Base-by-base conservation (phyloP, 1,140 invertebrate genomes). In the Drosophila gunungcola region DNA sequence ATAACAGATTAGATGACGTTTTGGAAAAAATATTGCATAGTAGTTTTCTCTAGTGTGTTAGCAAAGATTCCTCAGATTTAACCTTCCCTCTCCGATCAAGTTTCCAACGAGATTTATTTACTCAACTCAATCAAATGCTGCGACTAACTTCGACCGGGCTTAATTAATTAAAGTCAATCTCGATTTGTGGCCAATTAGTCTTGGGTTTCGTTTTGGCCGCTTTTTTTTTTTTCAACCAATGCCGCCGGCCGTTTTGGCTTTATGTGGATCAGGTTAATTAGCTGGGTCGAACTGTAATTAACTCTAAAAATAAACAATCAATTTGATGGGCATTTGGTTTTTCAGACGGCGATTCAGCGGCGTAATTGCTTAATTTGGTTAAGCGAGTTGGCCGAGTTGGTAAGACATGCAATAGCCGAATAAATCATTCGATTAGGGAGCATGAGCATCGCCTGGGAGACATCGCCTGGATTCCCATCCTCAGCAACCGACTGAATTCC, bases 191-290 rank as follows among this genome's bases (percentile, higher is more conserved):
- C 76, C 68, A 83, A 83, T 83, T 73, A 83, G 67, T 76, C 76
- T 78, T 55, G 53, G 75, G 74, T 78, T 78, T 78, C 75, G 67
- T 78, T 78, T 75, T 53, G 41, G 56, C 58, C 54, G 58, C 42
- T 70, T 76, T 56, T 56, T 48, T 56, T 56, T 48, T 55, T 29
- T 29, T 51, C 34, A 11, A 3, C 46, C 72, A 55, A 80, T 76
- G 73, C 65, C 73, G 61, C 42, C 46, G 56, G 61, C 53, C 11
- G 43, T 48, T 60, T 61, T 68, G 55, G 43, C 56, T 83, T 63
- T 78, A 88, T 88, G 79, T 88, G 84, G 72, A 88, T 83, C 83
- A 83, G 76, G 79, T 89, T 83, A 83, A 88, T 88, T 88, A 89
- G 72, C 68, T 52, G 53, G 25, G 54, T 55, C 42, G 56, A 62